Base-by-base conservation (phyloP, 2,113 vertebrate species). In the Microcebus ravelobensis region DNA sequence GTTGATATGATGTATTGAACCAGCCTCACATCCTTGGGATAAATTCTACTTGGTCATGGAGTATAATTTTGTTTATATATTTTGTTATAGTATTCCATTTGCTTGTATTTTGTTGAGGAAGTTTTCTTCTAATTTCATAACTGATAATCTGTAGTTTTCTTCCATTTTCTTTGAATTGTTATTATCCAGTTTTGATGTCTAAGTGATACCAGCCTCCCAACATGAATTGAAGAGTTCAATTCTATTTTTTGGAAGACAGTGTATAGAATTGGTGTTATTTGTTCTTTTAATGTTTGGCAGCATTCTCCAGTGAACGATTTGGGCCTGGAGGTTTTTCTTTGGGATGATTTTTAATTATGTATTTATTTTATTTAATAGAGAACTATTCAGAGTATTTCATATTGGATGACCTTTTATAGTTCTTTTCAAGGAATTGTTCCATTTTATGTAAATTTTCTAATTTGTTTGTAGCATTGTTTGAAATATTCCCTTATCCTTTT, bases 321-420 rank as follows among this genome's bases (percentile, higher is more conserved):
- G 65, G 34, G 29, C 23, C 70, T 91, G 57, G 63, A 70, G 70
- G 8, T n/a, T 90, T 45, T 52, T 55, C 55, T 67, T 91, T 34
- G 63, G 6, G n/a, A 63, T 93, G 27, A n/a, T 88, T 96, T 87
- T 93, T 91, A 67, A 59, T 71, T 96, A 82, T 76, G 29, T 95
- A 96, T 96, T 96, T 95, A 95, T 94, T 96, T 95, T 92, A 94
- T 96, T 96, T 96, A 91, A 87, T 71, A 42, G 70, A 80, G 39
- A 97, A 83, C n/a, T 94, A 61, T 80, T 92, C 52, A 87, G 65
- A 91, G 67, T 96, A 83, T 86, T 96, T 95, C 67, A 68, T 82
- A 87, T 86, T 82, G 15, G 29, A 67, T 95, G n/a, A 34, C 36
- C 74, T 95, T 84, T 93, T 7, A 77, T 77, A 76, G 70, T 85